Evolutionary conservation across 2,797 vertebrate species (phyloP).

Genomic region (Cyclopterus lumpus): DNA sequence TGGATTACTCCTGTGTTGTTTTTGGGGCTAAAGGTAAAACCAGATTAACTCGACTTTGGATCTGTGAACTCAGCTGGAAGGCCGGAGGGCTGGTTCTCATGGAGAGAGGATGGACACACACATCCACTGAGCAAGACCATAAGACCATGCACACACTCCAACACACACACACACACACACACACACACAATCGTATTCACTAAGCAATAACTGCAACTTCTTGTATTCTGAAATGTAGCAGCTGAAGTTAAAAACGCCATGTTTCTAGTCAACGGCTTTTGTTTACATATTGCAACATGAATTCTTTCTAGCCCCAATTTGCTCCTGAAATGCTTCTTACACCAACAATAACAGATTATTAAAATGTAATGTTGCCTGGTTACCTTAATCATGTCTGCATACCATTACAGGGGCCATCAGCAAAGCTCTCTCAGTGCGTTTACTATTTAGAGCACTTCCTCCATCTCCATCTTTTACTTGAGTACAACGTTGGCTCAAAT

Average conservation of each 20-base stretch:
- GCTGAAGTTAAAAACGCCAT: not conserved
- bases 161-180: constrained; percentile 51
- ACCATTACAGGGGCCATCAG: constrained; percentile 20
- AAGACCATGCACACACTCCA: constrained; percentile 16
- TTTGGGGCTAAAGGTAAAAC: constrained; percentile 82
- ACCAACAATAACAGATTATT: constrained; percentile 12
- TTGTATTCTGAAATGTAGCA: not conserved
- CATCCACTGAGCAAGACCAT: constrained; percentile 22
- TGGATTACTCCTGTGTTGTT: constrained; percentile 79
- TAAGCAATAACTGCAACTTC: not conserved
- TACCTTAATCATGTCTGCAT: constrained; percentile 16
- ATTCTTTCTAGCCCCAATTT: not conserved
- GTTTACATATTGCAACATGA: too few species aligned
- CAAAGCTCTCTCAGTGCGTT: constrained; percentile 1
- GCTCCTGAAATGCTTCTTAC: not conserved
- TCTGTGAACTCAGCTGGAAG: constrained; percentile 85
- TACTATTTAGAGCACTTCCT: too few species aligned
- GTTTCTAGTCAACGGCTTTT: not conserved
- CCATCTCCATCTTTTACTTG: not conserved
- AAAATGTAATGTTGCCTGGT: constrained; percentile 20
- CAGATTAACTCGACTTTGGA: constrained; percentile 82
- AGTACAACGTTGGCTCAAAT: not conserved
- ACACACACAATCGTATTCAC: constrained; percentile 13
- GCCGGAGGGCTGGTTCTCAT: constrained; percentile 74
- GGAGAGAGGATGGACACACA: constrained; percentile 64